These are phyloP conservation scores for Hydrotaea diabolus DNA, from an alignment of 2,888 invertebrate species.

Conservation along the genomic window DNA sequence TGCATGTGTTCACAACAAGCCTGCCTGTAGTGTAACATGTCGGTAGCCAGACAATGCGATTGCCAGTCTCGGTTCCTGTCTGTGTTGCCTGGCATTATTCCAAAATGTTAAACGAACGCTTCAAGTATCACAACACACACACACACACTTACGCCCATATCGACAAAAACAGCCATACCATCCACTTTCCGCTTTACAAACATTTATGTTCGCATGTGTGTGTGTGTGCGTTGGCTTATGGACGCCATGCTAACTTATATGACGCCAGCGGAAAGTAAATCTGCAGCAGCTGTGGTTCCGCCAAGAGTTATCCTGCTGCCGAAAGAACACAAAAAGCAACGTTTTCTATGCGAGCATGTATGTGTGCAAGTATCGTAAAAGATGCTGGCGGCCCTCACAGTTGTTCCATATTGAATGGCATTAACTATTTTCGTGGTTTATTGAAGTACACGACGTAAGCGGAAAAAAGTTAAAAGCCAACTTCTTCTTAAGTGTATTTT, in stretches of 20 bases:
- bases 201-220: neutral
- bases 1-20: conserved; percentile 9
- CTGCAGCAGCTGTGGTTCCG: conserved; percentile 62
- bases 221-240: conserved; percentile 34
- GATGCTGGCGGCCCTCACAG: conserved; percentile 44
- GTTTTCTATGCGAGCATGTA: conserved; percentile 41
- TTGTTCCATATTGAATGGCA: conserved; percentile 61
- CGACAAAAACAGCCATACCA: neutral
- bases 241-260: conserved; percentile 55
- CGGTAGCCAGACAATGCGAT: conserved; percentile 3
- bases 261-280: conserved; percentile 64
- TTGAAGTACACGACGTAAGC: conserved; percentile 44
- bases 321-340: conserved; percentile 42
- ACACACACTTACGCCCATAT: neutral
- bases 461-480: conserved; percentile 52
- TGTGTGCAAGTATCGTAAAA: neutral
- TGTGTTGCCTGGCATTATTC: conserved; percentile 63
- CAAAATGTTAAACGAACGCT: conserved; percentile 58
- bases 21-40: conserved; percentile 39
- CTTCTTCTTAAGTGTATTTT: conserved; percentile 57
- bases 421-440: conserved; percentile 66
- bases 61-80: conserved; percentile 18
- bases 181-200: neutral
- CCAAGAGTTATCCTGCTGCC: conserved; percentile 57
- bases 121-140: conserved; percentile 46